phyloP scores from a whole-genome alignment of 92 coral and sea anemone species.

The Umimayanthus kanabou region DNA sequence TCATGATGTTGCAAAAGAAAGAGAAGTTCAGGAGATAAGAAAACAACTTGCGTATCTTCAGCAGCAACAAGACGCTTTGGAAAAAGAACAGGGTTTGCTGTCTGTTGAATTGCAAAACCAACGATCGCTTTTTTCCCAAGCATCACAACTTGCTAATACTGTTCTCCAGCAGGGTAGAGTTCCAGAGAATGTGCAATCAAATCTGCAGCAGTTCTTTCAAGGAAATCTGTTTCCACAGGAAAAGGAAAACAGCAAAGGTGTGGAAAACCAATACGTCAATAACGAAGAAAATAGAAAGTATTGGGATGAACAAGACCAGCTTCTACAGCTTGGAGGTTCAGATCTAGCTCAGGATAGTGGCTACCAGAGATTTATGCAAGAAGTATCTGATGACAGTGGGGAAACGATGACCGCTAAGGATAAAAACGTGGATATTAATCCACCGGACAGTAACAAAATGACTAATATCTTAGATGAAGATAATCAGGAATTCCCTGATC shows the following conservation, averaged over 20 bases:
- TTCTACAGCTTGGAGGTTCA: constrained; percentile 9
- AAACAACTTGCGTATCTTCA: constrained; percentile 48
- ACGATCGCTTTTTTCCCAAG: constrained; percentile 46
- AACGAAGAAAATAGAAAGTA: not conserved
- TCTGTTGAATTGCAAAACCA: constrained; percentile 45
- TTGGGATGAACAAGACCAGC: constrained; percentile 11
- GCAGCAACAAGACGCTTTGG: constrained; percentile 42
- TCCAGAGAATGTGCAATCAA: not conserved
- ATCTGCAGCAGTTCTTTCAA: not conserved
- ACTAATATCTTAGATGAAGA: not conserved
- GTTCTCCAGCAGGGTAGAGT: constrained; percentile 1
- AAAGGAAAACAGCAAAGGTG: not conserved
- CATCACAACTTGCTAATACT: constrained; percentile 27
- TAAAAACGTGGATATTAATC: not conserved
- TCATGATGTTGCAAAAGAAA: constrained; percentile 18
- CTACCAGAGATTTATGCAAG: not conserved
- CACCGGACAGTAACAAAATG: not conserved
- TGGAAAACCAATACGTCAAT: not conserved
- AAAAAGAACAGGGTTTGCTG: constrained; percentile 33
- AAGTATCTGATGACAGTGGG: not conserved
- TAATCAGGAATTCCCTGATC: not conserved
- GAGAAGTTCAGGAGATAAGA: constrained; percentile 47
- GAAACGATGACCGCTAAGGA: not conserved
- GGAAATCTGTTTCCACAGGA: not conserved
- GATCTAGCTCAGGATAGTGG: not conserved